Base-by-base conservation (phyloP, 2,888 invertebrate genomes). In the Zygaena filipendulae region DNA sequence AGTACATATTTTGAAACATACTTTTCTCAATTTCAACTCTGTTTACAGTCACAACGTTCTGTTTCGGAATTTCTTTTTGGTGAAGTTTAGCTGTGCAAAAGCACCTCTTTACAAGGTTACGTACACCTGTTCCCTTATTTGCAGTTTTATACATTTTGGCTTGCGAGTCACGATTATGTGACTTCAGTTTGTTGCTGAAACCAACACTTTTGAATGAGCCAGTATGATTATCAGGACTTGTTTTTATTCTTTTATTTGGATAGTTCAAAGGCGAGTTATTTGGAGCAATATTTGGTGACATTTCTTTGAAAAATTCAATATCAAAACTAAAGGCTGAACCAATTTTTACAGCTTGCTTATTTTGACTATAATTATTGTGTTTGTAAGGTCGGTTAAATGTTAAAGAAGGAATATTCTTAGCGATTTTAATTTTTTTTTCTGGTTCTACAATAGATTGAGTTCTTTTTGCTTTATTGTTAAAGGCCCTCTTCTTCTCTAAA, bases 61-160 rank as follows among this genome's bases (percentile, higher is more conserved):
- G n/a, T n/a, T n/a, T n/a, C n/a, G n/a, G n/a, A n/a, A n/a, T n/a
- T n/a, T n/a, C n/a, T n/a, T n/a, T n/a, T n/a, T n/a, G n/a, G n/a
- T n/a, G 49, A 19, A 52, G 33, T 39, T 50, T 49, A 4, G 48
- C 34, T 7, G 51, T 49, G 39, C 59, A 60, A 31, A 59, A 55
- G 37, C 58, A 58, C 39, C 51, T 48, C 38, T 49, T 55, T 19
- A 63, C 40, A 11, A 36, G 14, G 27, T 49, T 47, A 12, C 33
- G 37, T 10, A 40, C 34, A 22, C 40, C 33, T 2, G 47, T 39
- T 43, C 52, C 14, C 38, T 34, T 32, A 20, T 36, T 36, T 33
- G 39, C 32, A 25, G 43, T 43, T 27, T 30, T 23, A 19, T 25
- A 8, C 7, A 18, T 9, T 16, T n/a, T n/a, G 21, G 10, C 27